A percentile compares a stretch with the other conserved stretches of the same genome.
These are phyloP conservation scores for Arge pagana DNA, from an alignment of 2,888 invertebrate species.

Conservation along the genomic window DNA sequence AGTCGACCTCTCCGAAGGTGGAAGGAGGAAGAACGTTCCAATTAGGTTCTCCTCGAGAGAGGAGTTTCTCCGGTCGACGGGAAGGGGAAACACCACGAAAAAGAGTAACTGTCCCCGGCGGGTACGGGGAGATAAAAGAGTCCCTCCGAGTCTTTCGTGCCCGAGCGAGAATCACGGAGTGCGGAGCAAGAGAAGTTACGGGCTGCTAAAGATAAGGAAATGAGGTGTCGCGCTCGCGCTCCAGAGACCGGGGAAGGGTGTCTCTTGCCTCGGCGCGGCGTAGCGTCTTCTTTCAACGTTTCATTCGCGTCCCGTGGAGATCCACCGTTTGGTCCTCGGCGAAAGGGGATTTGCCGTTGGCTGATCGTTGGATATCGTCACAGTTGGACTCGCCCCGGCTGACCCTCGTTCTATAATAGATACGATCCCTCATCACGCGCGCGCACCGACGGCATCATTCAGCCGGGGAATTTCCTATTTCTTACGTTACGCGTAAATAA, in stretches of 20 bases:
- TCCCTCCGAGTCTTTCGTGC: conserved; percentile 14
- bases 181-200: conserved; percentile 44
- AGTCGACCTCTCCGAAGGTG: too few species aligned
- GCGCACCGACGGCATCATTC: conserved; percentile 1
- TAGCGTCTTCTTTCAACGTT: conserved; percentile 27
- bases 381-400: conserved; percentile 47
- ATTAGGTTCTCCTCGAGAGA: conserved; percentile 21
- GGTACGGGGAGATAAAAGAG: conserved; percentile 25
- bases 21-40: conserved; percentile 3
- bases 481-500: conserved; percentile 3
- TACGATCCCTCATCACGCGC: conserved; percentile 18
- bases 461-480: conserved; percentile 4
- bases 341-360: conserved; percentile 23
- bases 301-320: conserved; percentile 22
- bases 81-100: conserved; percentile 8
- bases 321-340: conserved; percentile 27
- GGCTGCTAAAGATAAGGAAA: conserved; percentile 59
- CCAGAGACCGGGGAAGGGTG: conserved; percentile 44
- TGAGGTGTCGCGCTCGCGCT: conserved; percentile 53
- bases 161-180: conserved; percentile 22
- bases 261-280: conserved; percentile 32
- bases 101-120: conserved; percentile 21
- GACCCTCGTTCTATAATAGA: conserved; percentile 18
- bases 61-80: conserved; percentile 12
- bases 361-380: conserved; percentile 52